A percentile compares a stretch with the other conserved stretches of the same genome.
Evolutionary conservation across 2,113 vertebrate species (phyloP).

Genomic region (Phainopepla nitens): DNA sequence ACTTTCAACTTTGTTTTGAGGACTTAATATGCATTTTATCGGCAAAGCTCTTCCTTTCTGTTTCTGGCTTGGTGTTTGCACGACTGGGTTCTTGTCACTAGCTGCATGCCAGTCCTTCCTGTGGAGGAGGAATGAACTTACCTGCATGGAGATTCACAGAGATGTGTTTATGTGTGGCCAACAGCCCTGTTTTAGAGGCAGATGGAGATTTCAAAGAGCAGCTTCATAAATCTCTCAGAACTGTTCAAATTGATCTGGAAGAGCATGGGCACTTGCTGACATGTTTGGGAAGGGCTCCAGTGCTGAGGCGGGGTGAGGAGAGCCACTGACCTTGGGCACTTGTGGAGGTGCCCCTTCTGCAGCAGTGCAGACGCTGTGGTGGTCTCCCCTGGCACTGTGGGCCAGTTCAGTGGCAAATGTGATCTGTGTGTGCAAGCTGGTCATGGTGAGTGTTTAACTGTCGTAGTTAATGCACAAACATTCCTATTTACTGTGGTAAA

Average conservation of each 20-base stretch:
- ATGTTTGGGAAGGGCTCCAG: background rate
- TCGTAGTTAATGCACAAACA: background rate
- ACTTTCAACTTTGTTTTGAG: background rate
- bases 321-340: background rate
- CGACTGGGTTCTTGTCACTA: background rate
- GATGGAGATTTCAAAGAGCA: background rate
- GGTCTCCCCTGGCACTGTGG: background rate
- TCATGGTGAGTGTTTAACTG: background rate
- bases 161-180: background rate
- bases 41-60: background rate
- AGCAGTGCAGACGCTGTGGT: too few species aligned
- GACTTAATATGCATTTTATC: background rate
- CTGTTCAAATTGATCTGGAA: background rate
- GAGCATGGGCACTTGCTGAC: background rate
- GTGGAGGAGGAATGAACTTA: background rate
- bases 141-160: background rate
- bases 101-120: background rate
- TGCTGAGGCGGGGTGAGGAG: background rate
- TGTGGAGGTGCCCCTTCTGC: accelerated
- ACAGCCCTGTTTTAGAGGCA: background rate
- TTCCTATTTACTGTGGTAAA: background rate
- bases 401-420: background rate
- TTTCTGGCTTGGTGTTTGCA: background rate
- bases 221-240: background rate
- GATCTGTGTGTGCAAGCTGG: background rate